These are phyloP conservation scores for Colistium nudipinnis DNA, from an alignment of 2,113 vertebrate species.

Conservation along the genomic window DNA sequence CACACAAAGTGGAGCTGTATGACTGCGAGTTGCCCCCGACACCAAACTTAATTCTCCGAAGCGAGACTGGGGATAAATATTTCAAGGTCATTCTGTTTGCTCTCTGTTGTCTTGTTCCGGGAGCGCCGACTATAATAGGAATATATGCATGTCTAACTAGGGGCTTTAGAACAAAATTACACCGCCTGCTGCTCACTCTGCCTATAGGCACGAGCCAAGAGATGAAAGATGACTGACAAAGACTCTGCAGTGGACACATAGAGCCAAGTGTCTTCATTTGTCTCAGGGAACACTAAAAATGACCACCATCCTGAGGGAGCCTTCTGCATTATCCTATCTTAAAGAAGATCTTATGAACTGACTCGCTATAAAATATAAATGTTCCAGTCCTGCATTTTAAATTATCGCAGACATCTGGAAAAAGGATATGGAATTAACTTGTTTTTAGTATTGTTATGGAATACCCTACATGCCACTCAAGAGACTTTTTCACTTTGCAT, in stretches of 20 bases:
- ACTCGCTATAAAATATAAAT: background rate
- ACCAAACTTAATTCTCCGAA: slow-evolving; percentile 80
- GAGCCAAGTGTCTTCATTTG: slow-evolving; percentile 30
- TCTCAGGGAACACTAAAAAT: slow-evolving; percentile 18
- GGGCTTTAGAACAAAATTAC: slow-evolving; percentile 72
- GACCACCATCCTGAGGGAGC: background rate
- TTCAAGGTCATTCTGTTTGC: slow-evolving; percentile 82
- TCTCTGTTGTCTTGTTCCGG: slow-evolving; percentile 81
- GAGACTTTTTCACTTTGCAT: background rate
- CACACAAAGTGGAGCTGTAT: slow-evolving; percentile 66
- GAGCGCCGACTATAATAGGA: slow-evolving; percentile 76
- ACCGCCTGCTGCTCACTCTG: slow-evolving; percentile 67
- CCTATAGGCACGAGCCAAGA: slow-evolving; percentile 66
- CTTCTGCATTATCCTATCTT: slow-evolving; percentile 2
- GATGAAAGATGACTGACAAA: slow-evolving; percentile 72
- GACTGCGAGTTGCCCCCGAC: slow-evolving; percentile 73
- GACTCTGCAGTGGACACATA: slow-evolving; percentile 59
- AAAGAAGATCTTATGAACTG: background rate
- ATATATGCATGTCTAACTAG: slow-evolving; percentile 80
- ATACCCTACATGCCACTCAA: background rate
- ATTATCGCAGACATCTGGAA: background rate
- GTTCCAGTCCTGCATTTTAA: background rate
- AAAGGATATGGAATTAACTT: background rate
- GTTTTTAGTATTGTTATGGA: background rate
- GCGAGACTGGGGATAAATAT: slow-evolving; percentile 78